Evolutionary conservation across 2,113 vertebrate genomes (phyloP).

Genomic region (Lophochroa leadbeateri): DNA sequence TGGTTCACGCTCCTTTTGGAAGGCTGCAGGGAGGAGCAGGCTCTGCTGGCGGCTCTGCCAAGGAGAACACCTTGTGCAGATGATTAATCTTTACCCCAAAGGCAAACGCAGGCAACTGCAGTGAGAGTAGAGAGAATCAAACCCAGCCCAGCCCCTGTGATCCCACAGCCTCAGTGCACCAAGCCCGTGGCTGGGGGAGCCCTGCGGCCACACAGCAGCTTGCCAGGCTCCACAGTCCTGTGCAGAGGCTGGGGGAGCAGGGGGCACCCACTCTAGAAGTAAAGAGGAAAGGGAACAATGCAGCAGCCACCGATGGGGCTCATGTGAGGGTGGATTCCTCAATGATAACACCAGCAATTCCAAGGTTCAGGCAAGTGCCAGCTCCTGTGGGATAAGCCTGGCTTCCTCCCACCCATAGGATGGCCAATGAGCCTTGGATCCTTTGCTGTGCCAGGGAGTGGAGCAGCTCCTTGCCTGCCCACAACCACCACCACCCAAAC

Average conservation of each 20-base stretch:
- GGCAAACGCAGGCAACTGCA: neutral
- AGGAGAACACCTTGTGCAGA: neutral
- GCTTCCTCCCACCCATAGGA: neutral
- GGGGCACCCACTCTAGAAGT: neutral
- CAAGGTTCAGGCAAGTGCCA: neutral
- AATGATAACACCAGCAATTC: neutral
- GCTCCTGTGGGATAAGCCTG: neutral
- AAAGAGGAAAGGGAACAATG: neutral
- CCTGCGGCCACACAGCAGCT: neutral
- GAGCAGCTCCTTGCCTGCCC: neutral
- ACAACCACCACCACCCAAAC: neutral
- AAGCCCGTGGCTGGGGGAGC: neutral
- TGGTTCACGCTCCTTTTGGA: rapidly evolving
- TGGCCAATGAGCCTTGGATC: neutral
- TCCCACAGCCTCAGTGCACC: rapidly evolving
- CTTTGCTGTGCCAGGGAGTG: rapidly evolving
- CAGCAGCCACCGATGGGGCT: neutral
- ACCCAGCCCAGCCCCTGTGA: neutral
- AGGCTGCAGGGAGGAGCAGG: neutral
- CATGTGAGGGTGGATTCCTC: constrained; percentile 12
- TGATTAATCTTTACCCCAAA: neutral
- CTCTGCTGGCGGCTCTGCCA: neutral
- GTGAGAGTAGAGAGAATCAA: neutral
- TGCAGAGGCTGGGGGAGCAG: rapidly evolving
- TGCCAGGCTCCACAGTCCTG: neutral